These are phyloP conservation scores for Philopedon plagiatum DNA, from an alignment of 2,888 invertebrate genomes.

Conservation along the genomic window DNA sequence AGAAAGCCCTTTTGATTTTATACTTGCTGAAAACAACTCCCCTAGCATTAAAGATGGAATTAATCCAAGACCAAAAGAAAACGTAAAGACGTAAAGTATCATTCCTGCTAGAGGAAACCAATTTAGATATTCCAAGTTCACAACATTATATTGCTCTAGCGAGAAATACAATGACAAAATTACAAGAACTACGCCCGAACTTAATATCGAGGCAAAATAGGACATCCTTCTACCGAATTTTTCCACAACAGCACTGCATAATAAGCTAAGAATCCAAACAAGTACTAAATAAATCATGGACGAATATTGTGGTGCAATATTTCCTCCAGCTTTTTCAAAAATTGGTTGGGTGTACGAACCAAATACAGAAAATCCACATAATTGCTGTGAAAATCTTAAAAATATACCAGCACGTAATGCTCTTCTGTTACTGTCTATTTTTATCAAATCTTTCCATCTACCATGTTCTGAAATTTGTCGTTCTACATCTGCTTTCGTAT, in stretches of 20 bases:
- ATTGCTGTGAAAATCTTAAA: slow-evolving; percentile 60
- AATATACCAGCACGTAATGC: slow-evolving; percentile 59
- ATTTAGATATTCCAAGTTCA: slow-evolving; percentile 50
- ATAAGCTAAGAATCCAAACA: slow-evolving; percentile 47
- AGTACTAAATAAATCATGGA: slow-evolving; percentile 59
- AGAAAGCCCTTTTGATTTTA: slow-evolving; percentile 59
- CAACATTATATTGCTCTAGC: slow-evolving; percentile 51
- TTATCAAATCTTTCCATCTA: slow-evolving; percentile 60
- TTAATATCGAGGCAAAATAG: slow-evolving; percentile 57
- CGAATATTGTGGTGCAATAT: slow-evolving; percentile 59
- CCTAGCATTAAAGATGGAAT: slow-evolving; percentile 55
- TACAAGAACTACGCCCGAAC: slow-evolving; percentile 45
- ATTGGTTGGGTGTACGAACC: slow-evolving; percentile 61
- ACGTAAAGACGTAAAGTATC: slow-evolving; percentile 46
- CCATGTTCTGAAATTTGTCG: slow-evolving; percentile 62
- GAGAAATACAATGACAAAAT: slow-evolving; percentile 56
- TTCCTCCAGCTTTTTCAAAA: slow-evolving; percentile 62
- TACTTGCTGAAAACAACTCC: slow-evolving; percentile 61
- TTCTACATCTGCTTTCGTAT: slow-evolving; percentile 58
- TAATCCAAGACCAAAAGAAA: slow-evolving; percentile 57
- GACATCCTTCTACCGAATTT: slow-evolving; percentile 60
- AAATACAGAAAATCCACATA: slow-evolving; percentile 60
- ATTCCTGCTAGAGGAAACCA: slow-evolving; percentile 62
- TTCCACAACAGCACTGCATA: slow-evolving; percentile 56
- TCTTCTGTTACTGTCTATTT: slow-evolving; percentile 58